Evolutionary conservation across 2,113 vertebrate species (phyloP), one percentile per base, ranked within the genome.

Genomic region (Proterorhinus semilunaris): DNA sequence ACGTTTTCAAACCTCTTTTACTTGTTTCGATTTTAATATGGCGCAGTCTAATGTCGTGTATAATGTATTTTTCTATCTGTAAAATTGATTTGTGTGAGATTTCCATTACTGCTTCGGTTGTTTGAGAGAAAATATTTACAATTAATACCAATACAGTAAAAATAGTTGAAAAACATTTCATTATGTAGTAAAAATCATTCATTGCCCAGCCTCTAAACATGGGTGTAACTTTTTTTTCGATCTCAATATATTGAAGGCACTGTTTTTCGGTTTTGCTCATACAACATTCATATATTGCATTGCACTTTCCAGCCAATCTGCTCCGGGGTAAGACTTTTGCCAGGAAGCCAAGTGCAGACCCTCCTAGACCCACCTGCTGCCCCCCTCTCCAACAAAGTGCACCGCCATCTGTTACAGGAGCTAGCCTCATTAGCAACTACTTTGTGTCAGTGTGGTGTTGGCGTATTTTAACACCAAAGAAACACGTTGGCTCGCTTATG

Each of bases 371-470:
- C 46, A 63, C 44, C 59, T 45, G 59, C 4, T 47, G 45, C 62
- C 5, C 66, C 27, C 66, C 44, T 54, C 50, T 59, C 59, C 12
- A 44, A 48, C 58, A 69, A 51, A 72, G 69, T 55, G 46, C 71
- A 65, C 65, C 8, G 43, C 16, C 53, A 70, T 68, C 27, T 80
- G 59, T 46, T 65, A 51, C 53, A 62, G 51, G 42, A 76, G 64
- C 62, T 21, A 11, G 50, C 65, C 49, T 69, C 62, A 77, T 80
- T 75, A 78, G 70, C 50, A 72, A 58, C 11, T 15, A 66, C 52
- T 58, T 17, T 42, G 55, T 6, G 21, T 69, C 66, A 75, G 67
- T 59, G 64, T 70, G 42, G 16, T 9, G 12, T 61, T 42, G 55
- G 55, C 6, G 55, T 36, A 42, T 21, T 58, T 42, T 58, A 42